phyloP scores from a whole-genome alignment of 1,140 invertebrate species.

The Drosophila virilis region DNA sequence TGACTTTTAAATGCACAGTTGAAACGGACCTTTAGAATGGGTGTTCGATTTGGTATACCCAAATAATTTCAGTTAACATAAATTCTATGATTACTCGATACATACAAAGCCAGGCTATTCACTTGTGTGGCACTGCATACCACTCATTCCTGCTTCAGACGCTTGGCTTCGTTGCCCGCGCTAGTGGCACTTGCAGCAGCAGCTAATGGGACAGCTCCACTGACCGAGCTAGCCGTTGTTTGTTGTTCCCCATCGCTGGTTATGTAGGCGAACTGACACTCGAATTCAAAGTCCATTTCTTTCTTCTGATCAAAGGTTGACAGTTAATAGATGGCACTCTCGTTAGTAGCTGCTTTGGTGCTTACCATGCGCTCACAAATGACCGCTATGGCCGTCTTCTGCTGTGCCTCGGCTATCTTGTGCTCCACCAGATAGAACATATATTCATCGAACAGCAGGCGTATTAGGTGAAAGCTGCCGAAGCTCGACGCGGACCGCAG shows the following conservation, averaged over 20 bases:
- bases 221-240: slow-evolving; percentile 42
- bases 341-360: background rate
- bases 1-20: slow-evolving; percentile 66
- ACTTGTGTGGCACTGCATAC: background rate
- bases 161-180: slow-evolving; percentile 70
- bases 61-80: slow-evolving; percentile 35
- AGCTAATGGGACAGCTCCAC: slow-evolving; percentile 1
- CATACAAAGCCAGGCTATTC: slow-evolving; percentile 4
- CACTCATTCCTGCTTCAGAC: slow-evolving; percentile 80
- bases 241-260: slow-evolving; percentile 70
- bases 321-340: slow-evolving; percentile 13
- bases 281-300: slow-evolving; percentile 81
- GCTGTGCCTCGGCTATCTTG: slow-evolving; percentile 95
- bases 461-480: slow-evolving; percentile 99
- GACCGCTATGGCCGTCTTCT: slow-evolving; percentile 96
- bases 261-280: slow-evolving; percentile 80
- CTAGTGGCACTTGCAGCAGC: background rate
- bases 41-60: slow-evolving; percentile 2
- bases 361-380: slow-evolving; percentile 87
- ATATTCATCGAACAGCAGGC: slow-evolving; percentile 99
- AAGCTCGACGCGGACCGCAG: slow-evolving; percentile 98
- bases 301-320: slow-evolving; percentile 66
- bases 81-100: slow-evolving; percentile 34
- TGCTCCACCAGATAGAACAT: slow-evolving; percentile 99
- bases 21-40: slow-evolving; percentile 13